Evolutionary conservation across 2,888 invertebrate genomes (phyloP).

Genomic region (Sarcophaga rosellei): DNA sequence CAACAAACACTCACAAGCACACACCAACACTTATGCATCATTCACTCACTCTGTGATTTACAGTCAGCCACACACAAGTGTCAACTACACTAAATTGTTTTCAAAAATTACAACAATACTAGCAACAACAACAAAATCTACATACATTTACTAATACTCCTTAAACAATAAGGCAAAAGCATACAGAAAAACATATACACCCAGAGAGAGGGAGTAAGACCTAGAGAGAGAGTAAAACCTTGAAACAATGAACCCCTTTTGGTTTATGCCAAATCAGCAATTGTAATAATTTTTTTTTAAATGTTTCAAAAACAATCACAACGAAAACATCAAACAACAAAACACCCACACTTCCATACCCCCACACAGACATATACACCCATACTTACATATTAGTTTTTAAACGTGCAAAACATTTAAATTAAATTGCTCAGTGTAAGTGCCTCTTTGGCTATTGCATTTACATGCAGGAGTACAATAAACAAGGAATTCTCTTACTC

Average conservation of each 20-base stretch:
- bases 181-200: neutral
- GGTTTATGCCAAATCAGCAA: conserved; percentile 60
- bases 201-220: neutral
- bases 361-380: no score
- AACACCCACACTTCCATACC: neutral
- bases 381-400: no score
- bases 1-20: neutral
- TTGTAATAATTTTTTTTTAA: conserved; percentile 60
- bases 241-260: conserved; percentile 57
- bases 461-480: neutral
- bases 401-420: conserved; percentile 46
- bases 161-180: no score
- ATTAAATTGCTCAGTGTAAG: conserved; percentile 50
- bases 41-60: neutral
- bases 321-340: conserved; percentile 11
- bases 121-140: neutral
- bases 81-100: conserved; percentile 16
- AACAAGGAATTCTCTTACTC: neutral
- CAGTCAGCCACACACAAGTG: conserved; percentile 10
- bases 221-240: conserved; percentile 33
- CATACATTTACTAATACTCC: no score
- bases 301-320: conserved; percentile 18
- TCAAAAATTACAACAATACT: neutral
- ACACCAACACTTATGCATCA: neutral
- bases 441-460: neutral